Conservation (phyloP, 2,797 vertebrate species). For the Amazona ochrocephala region DNA sequence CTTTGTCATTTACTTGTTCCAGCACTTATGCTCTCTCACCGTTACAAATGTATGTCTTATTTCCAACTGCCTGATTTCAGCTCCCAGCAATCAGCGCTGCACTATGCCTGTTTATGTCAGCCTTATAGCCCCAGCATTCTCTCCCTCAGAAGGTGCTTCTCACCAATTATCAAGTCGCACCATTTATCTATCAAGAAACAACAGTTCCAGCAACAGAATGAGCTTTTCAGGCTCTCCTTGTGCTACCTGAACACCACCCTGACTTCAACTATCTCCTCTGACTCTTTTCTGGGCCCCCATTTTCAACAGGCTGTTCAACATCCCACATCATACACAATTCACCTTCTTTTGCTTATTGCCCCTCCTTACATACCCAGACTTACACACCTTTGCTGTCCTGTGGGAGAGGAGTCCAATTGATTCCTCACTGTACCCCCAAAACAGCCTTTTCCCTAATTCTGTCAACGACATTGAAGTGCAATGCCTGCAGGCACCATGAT, state of each 20-base stretch:
- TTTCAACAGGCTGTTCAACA: background rate
- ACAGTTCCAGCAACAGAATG: background rate
- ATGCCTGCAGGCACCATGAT: background rate
- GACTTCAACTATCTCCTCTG: background rate
- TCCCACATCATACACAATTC: background rate
- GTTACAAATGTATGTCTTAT: background rate
- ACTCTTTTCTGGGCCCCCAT: background rate
- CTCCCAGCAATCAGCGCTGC: background rate
- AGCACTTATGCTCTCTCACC: background rate
- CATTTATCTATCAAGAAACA: background rate
- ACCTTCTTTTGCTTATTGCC: background rate
- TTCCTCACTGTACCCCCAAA: background rate
- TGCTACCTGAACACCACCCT: background rate
- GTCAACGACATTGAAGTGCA: background rate
- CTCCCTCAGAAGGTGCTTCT: background rate
- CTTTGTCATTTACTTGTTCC: background rate
- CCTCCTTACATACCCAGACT: background rate
- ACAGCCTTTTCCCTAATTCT: background rate
- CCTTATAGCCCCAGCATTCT: fast-evolving
- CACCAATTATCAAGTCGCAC: background rate
- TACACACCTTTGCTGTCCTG: background rate
- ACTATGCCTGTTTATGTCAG: background rate
- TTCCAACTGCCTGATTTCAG: background rate
- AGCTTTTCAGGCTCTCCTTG: background rate
- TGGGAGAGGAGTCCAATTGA: background rate